These are phyloP conservation scores for Bombus picipes DNA, from an alignment of 1,140 invertebrate genomes.

Conservation along the genomic window DNA sequence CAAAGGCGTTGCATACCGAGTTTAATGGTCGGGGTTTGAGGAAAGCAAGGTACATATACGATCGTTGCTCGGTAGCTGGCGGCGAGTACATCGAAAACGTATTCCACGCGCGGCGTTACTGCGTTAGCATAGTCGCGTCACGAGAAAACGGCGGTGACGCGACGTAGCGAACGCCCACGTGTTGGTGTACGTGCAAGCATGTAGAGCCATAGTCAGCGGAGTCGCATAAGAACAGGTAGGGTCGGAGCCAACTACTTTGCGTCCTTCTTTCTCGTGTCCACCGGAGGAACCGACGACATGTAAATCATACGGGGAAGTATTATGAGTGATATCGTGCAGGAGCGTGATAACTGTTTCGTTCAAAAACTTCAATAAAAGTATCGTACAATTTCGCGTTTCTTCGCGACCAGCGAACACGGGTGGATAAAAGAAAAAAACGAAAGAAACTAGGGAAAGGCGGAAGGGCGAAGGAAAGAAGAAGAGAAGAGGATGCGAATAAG, in stretches of 20 bases:
- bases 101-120: conserved; percentile 77
- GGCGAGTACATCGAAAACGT: conserved; percentile 69
- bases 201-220: neutral
- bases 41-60: conserved; percentile 1
- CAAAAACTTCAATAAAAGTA: neutral
- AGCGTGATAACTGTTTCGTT: neutral
- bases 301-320: conserved; percentile 73
- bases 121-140: conserved; percentile 79
- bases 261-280: conserved; percentile 18
- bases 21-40: conserved; percentile 28
- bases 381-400: conserved; percentile 2
- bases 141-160: conserved; percentile 69
- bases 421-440: neutral
- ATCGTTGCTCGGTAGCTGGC: conserved; percentile 6
- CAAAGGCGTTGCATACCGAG: conserved; percentile 26
- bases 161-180: conserved; percentile 66
- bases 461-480: too few relatives aligned
- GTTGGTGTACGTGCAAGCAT: conserved; percentile 58
- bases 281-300: conserved; percentile 60
- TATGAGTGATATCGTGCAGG: conserved; percentile 60
- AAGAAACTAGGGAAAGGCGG: neutral
- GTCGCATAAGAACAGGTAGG: conserved; percentile 36
- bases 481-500: neutral
- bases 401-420: neutral
- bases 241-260: conserved; percentile 44